phyloP scores from a whole-genome alignment of 2,797 vertebrate species.

The Potorous gilbertii region DNA sequence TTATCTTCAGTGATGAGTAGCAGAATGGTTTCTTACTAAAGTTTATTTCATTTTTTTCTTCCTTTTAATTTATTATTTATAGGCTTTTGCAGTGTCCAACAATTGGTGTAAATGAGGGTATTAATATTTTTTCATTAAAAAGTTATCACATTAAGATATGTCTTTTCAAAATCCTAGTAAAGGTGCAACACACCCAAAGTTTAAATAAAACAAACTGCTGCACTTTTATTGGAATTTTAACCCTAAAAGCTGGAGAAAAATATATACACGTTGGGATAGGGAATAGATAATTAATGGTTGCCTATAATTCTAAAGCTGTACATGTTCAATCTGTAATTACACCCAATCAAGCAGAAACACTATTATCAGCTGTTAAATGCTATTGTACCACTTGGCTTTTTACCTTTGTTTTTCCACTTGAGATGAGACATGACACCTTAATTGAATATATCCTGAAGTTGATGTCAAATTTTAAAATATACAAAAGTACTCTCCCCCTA shows the following conservation, averaged over 20 bases:
- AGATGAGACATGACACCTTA: slow-evolving; percentile 79
- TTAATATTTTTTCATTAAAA: not conserved
- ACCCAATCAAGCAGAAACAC: slow-evolving; percentile 81
- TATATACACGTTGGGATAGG: slow-evolving; percentile 68
- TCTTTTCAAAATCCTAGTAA: slow-evolving; percentile 26
- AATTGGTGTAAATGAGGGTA: not conserved
- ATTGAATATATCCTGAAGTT: slow-evolving; percentile 78
- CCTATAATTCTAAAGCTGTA: slow-evolving; percentile 76
- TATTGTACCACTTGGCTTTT: slow-evolving; percentile 75
- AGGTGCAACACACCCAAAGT: slow-evolving; percentile 45
- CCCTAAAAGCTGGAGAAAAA: slow-evolving; percentile 74
- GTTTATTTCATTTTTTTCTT: not conserved
- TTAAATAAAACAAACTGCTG: slow-evolving; percentile 59
- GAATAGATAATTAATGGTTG: slow-evolving; percentile 83
- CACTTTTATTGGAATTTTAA: slow-evolving; percentile 68
- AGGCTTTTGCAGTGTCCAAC: slow-evolving; percentile 14
- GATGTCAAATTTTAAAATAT: slow-evolving; percentile 77
- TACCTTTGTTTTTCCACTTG: slow-evolving; percentile 80
- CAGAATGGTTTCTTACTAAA: not conserved
- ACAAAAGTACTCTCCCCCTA: slow-evolving; percentile 66
- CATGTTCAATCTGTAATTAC: slow-evolving; percentile 80
- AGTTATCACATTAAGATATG: not conserved
- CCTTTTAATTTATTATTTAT: slow-evolving; percentile 34
- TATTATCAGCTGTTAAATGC: slow-evolving; percentile 82
- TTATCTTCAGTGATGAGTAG: slow-evolving; percentile 6